phyloP scores from a whole-genome alignment of 2,888 invertebrate genomes.

The Taphrorychus bicolor region DNA sequence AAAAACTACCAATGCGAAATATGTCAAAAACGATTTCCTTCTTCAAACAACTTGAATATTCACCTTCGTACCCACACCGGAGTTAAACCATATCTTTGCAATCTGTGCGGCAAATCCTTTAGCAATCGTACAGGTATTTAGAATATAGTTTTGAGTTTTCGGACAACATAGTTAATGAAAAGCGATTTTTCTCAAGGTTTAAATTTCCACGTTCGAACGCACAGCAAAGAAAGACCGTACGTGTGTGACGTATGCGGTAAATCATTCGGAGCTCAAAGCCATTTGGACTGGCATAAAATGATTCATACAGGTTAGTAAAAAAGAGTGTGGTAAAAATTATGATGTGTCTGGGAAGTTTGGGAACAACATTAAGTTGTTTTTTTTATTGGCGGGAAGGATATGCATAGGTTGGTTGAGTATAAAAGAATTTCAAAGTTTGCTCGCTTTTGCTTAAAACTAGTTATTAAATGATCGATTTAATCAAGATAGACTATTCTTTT shows the following conservation, averaged over 20 bases:
- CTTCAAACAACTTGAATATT: slow-evolving; percentile 48
- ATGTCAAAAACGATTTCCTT: slow-evolving; percentile 49
- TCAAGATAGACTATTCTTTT: too few relatives aligned
- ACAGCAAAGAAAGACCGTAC: slow-evolving; percentile 53
- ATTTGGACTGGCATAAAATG: slow-evolving; percentile 51
- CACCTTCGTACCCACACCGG: slow-evolving; percentile 51
- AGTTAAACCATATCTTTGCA: slow-evolving; percentile 50
- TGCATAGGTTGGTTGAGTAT: too few relatives aligned
- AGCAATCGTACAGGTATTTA: slow-evolving; percentile 47
- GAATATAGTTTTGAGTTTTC: not conserved
- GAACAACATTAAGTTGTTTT: too few relatives aligned
- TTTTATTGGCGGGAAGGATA: too few relatives aligned
- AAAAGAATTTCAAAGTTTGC: too few relatives aligned
- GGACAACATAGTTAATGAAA: not conserved
- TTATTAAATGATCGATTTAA: not conserved
- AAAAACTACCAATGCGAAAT: slow-evolving; percentile 49
- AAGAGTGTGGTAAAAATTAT: too few relatives aligned
- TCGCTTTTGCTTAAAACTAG: too few relatives aligned
- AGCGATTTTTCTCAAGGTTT: slow-evolving; percentile 31
- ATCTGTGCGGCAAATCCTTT: slow-evolving; percentile 50
- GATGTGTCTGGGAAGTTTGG: too few relatives aligned
- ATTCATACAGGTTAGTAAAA: slow-evolving; percentile 51
- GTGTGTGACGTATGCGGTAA: slow-evolving; percentile 51
- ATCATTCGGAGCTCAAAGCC: slow-evolving; percentile 51
- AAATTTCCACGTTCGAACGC: slow-evolving; percentile 50